phyloP scores from a whole-genome alignment of 2,888 invertebrate species.

The Agonopterix subpropinquella region DNA sequence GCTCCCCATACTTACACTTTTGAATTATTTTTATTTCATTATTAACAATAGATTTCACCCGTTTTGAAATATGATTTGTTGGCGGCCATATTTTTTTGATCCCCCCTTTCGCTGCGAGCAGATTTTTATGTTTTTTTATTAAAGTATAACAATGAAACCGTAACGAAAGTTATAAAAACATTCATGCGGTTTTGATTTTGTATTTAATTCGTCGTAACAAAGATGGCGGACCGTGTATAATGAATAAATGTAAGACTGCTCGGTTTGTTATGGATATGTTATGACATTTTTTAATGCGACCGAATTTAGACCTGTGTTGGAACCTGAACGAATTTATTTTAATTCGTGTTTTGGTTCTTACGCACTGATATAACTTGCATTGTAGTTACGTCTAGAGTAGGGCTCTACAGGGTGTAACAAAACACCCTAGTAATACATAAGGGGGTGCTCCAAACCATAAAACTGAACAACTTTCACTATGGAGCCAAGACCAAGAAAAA shows the following conservation, averaged over 20 bases:
- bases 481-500: too few relatives aligned
- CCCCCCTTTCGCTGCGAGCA: slow-evolving; percentile 36
- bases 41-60: slow-evolving; percentile 73
- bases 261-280: slow-evolving; percentile 31
- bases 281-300: slow-evolving; percentile 42
- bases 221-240: slow-evolving; percentile 29
- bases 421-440: too few relatives aligned
- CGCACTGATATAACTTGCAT: too few relatives aligned
- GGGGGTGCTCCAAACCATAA: too few relatives aligned
- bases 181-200: neutral
- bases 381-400: too few relatives aligned
- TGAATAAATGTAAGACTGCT: slow-evolving; percentile 20
- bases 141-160: slow-evolving; percentile 37
- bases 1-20: slow-evolving; percentile 43
- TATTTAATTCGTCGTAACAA: slow-evolving; percentile 4
- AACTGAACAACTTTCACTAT: too few relatives aligned
- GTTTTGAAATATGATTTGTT: slow-evolving; percentile 72
- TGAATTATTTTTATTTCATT: slow-evolving; percentile 69
- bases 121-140: slow-evolving; percentile 21
- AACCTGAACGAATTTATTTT: neutral
- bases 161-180: slow-evolving; percentile 30
- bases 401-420: too few relatives aligned
- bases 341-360: too few relatives aligned
- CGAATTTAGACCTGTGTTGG: slow-evolving; percentile 25
- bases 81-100: slow-evolving; percentile 58